Conservation (phyloP, 2,113 vertebrate genomes). For the Malaclemys terrapin region DNA sequence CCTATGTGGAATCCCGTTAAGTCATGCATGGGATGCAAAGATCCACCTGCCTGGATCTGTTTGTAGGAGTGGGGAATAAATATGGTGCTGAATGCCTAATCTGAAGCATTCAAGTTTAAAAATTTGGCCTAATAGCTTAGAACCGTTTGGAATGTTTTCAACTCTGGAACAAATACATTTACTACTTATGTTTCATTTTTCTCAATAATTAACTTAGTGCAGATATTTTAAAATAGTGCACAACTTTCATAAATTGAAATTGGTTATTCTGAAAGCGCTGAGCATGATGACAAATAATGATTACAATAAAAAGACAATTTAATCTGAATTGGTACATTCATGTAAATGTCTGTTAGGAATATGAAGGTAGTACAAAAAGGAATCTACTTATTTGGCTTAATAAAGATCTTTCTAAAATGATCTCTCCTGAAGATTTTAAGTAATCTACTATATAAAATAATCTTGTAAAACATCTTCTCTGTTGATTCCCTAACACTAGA, state of each 20-base stretch:
- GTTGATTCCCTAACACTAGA: neutral
- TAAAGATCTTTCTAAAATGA: neutral
- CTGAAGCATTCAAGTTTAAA: neutral
- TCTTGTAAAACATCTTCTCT: neutral
- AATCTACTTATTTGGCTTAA: neutral
- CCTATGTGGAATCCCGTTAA: neutral
- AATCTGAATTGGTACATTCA: rapidly evolving
- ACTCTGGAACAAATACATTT: neutral
- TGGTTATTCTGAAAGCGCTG: neutral
- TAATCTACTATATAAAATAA: neutral
- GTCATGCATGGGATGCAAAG: neutral
- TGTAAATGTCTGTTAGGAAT: rapidly evolving
- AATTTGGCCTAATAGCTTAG: neutral
- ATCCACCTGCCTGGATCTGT: neutral
- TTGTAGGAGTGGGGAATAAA: neutral
- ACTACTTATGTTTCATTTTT: neutral
- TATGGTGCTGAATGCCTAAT: neutral
- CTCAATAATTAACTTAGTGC: neutral
- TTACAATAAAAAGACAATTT: rapidly evolving
- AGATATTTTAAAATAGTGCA: neutral
- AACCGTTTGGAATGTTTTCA: neutral
- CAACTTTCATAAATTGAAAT: neutral
- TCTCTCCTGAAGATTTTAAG: neutral
- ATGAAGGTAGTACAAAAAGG: neutral
- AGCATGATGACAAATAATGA: rapidly evolving